Evolutionary conservation across 2,888 invertebrate genomes (phyloP), one percentile per base, ranked within the genome.

Genomic region (Leptodirus hochenwartii): DNA sequence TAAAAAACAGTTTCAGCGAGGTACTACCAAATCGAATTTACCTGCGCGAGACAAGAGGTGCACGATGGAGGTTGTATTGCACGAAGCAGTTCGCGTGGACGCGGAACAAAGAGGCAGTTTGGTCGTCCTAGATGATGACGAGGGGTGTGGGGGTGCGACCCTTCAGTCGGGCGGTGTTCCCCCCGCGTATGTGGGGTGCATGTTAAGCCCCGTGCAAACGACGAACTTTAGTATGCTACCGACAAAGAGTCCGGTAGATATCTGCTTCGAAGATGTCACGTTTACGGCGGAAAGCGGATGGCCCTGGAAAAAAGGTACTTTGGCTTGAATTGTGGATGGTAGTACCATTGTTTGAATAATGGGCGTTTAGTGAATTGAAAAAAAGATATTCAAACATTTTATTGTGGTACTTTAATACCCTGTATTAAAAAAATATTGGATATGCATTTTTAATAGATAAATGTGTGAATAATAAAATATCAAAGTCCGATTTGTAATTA

Each of bases 201-300:
- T n/a, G n/a, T n/a, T n/a, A n/a, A n/a, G n/a, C n/a, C n/a, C n/a
- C 20, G 20, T 20, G n/a, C 20, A 8, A n/a, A n/a, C 33, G 11
- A 14, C 10, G 15, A 30, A 27, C 14, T 50, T 50, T 34, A 45
- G 39, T 30, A 41, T 43, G 38, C 25, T 44, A 30, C 45, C 48
- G 1, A 39, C 40, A 15, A 43, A 39, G 12, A 42, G 45, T 30
- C 46, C 50, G 1, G 42, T 80, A 17, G 77, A 81, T 46, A 68
- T 84, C 37, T 63, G 67, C 39, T 82, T 82, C 51, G 69, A 72
- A 34, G 69, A 79, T 45, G 63, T 84, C 37, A 67, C 66, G 0
- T 78, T 74, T 45, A 73, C 66, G 1, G 81, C 80, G 11, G n/a
- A n/a, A n/a, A 35, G 31, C 2, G 27, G 26, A 11, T 35, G 37